Evolutionary conservation across 2,797 vertebrate species (phyloP).

Genomic region (Cheracebus regulus): DNA sequence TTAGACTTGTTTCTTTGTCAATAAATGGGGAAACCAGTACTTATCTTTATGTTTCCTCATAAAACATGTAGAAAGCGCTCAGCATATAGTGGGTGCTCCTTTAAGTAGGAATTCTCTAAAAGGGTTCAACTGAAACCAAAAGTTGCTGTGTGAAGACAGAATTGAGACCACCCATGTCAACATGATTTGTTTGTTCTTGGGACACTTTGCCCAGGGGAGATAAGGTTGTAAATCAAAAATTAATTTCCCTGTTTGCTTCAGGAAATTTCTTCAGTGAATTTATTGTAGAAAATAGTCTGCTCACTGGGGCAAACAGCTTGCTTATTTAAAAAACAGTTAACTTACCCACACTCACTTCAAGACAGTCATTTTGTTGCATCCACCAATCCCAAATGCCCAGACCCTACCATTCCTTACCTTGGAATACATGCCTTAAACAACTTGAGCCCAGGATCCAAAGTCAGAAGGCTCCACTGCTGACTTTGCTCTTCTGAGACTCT

Average conservation of each 20-base stretch:
- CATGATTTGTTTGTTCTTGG: not conserved
- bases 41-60: not conserved
- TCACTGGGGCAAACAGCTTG: not conserved
- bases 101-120: not conserved
- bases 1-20: not conserved
- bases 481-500: not conserved
- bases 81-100: not conserved
- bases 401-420: not conserved
- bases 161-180: not conserved
- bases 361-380: not conserved
- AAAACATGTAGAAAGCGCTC: not conserved
- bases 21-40: not conserved
- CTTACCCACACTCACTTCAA: not conserved
- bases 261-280: not conserved
- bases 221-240: not conserved
- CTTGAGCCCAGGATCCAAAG: not conserved
- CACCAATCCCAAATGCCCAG: not conserved
- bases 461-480: not conserved
- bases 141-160: not conserved
- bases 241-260: not conserved
- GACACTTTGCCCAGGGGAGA: not conserved
- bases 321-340: not conserved
- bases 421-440: not conserved
- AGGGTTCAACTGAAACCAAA: not conserved
- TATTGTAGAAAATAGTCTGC: not conserved